Conservation (phyloP, 2,113 vertebrate genomes). For the Periophthalmus modestus region DNA sequence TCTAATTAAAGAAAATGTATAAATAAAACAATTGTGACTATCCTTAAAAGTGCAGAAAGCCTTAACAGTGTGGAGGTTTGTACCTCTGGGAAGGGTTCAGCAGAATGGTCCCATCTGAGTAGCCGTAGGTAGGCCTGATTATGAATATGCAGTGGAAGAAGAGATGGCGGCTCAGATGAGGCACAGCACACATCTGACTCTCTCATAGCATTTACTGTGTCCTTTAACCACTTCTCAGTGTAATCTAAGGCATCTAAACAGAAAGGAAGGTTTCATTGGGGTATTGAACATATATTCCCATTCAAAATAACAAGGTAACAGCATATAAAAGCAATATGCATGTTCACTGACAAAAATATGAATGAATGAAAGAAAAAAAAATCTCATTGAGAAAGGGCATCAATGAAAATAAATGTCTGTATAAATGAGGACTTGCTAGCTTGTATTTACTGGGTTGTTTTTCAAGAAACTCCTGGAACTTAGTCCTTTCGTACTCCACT, state of each 20-base stretch:
- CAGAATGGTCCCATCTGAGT: constrained; percentile 87
- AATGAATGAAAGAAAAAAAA: too few species aligned
- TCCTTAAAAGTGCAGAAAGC: not conserved
- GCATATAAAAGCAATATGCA: not conserved
- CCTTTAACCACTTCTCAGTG: constrained; percentile 89
- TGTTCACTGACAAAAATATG: not conserved
- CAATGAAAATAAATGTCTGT: too few species aligned
- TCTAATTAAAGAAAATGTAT: constrained; percentile 69
- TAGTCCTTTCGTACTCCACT: constrained; percentile 95
- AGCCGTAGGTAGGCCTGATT: constrained; percentile 90
- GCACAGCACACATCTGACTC: constrained; percentile 56
- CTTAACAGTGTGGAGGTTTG: not conserved
- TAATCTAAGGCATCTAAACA: constrained; percentile 88
- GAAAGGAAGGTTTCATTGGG: not conserved
- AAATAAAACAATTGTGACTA: not conserved
- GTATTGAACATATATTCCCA: not conserved
- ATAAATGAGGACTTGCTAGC: not conserved
- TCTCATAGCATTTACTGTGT: constrained; percentile 78
- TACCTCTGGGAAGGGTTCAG: constrained; percentile 92
- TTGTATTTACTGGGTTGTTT: constrained; percentile 90
- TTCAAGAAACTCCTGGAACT: constrained; percentile 92
- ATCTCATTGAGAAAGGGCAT: not conserved
- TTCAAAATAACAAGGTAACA: not conserved
- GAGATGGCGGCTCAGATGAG: constrained; percentile 33
- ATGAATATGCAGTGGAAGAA: constrained; percentile 75